Evolutionary conservation across 2,888 invertebrate genomes (phyloP), one percentile per base, ranked within the genome.

Genomic region (Amiota minor): DNA sequence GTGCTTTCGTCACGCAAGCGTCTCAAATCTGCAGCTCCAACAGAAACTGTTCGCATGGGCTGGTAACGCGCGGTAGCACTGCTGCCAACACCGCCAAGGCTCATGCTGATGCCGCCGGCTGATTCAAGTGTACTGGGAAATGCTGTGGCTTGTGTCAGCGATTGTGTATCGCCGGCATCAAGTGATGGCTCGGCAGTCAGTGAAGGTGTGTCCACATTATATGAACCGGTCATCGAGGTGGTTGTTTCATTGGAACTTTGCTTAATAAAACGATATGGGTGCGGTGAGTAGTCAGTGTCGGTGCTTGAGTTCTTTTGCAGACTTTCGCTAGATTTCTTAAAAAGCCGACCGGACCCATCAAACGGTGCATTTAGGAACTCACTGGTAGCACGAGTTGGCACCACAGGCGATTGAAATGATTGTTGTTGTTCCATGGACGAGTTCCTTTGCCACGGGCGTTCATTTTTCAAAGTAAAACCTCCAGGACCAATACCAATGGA

Each of bases 161-260:
- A 84, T 10, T 83, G 83, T 20, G 86, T 82, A 50, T 88, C 87
- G 49, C 83, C 88, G 6, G 86, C 88, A 74, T 90, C 90, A 69
- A 90, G 75, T 2, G 90, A 90, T 9, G 89, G 81, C 72, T 90
- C 90, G 14, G 89, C 88, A 0, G 87, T 87, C 74, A 90, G 79
- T 64, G 90, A 90, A 12, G 89, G 88, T 23, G 90, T 90, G 74
- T 90, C 90, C 59, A 90, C 87, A 73, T 90, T 90, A 70, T 88
- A 90, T 53, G 90, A 90, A 35, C 90, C 89, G 0, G 90, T 90
- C 79, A 88, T 85, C 69, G 90, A 90, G 74, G 89, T 89, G 74
- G 88, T 90, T n/a, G 90, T 90, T 76, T 90, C 90, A 71, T 90
- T 90, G 56, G 90, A 90, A 75, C 89, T 90, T 84, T 90, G 90